Base-by-base conservation (phyloP, 2,888 invertebrate species). In the Machimus atricapillus region DNA sequence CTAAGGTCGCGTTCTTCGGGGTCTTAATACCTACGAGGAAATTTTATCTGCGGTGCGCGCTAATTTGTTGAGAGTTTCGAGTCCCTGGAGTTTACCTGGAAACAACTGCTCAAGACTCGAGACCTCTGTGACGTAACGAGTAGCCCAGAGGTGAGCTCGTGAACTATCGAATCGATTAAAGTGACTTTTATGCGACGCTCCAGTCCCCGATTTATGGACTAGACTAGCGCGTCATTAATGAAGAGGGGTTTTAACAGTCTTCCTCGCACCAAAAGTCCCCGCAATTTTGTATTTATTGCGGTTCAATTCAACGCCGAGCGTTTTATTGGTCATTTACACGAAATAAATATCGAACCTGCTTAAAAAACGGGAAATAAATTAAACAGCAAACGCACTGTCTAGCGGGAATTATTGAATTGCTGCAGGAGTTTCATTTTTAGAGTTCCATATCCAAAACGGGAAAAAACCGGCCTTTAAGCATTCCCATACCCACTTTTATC, bases 161-260 rank as follows among this genome's bases (percentile, higher is more conserved):
- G 79, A 79, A 79, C 56, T 79, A 79, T 79, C 52, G 79, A 79
- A 79, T 79, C 52, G 79, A 79, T 79, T 79, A 79, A 56, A 27
- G 16, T 14, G 40, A 27, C 12, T 46, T 52, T 79, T 52, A 52
- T 79, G 79, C 27, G 79, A 52, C 46, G 46, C 46, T 46, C 7
- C 23, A 23, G 43, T n/a, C 23, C 31, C 31, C 52, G 12, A 66
- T 12, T 66, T 66, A 66, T 66, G 27, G 66, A 23, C 27, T 46
- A 16, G 66, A 23, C 27, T 46, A 16, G 23, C n/a, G 66, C 66
- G 23, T 9, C 66, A 66, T 27, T 27, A 66, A 9, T 66, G 27
- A 16, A 2, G 19, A 8, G 12, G 12, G 2, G 4, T 66, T 66
- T 66, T 66, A 66, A 7, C 2, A 1, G 58, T 8, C 19, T 66